Evolutionary conservation across 2,797 vertebrate species (phyloP), one percentile per base, ranked within the genome.

Genomic region (Botia kubotai): DNA sequence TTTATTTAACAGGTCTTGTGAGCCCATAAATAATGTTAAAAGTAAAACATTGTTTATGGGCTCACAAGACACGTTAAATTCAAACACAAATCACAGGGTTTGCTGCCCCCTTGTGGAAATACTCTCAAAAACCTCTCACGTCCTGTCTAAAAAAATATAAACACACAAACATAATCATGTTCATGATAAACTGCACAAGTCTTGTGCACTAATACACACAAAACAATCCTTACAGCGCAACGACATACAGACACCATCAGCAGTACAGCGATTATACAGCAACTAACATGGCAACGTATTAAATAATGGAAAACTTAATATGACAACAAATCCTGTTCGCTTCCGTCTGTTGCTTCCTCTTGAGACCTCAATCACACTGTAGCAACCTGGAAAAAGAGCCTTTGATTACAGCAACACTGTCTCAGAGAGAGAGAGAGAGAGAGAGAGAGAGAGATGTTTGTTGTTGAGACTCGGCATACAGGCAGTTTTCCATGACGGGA

Each of bases 381-480:
- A 81, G 82, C 84, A 86, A 86, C 84, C 79, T 78, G 70, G 29
- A 77, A 69, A 77, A 53, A 71, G 67, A 57, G 80, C 48, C 57
- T 74, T 80, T 82, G 75, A 68, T 82, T 71, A 82, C 73, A 57
- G 81, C 77, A 85, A 83, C 84, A 85, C 73, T 80, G 62, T 68
- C 73, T 21, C 43, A 33, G 33, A 33, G 33, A 33, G 33, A 33
- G 33, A 33, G 4, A 33, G 4, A 33, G 33, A 33, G 33, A 33
- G 33, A 33, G 33, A 33, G 69, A 72, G 46, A 65, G 58, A 63
- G 70, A 69, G 55, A n/a, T 23, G 16, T 81, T 26, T 76, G 66
- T 70, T 62, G 17, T 26, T 63, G 43, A 75, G 72, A 17, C 53
- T 60, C 21, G 60, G 53, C 58, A 3, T 71, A 4, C 13, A 62